Base-by-base conservation (phyloP, 64 coral and sea anemone genomes). In the Pocillopora damicornis region DNA sequence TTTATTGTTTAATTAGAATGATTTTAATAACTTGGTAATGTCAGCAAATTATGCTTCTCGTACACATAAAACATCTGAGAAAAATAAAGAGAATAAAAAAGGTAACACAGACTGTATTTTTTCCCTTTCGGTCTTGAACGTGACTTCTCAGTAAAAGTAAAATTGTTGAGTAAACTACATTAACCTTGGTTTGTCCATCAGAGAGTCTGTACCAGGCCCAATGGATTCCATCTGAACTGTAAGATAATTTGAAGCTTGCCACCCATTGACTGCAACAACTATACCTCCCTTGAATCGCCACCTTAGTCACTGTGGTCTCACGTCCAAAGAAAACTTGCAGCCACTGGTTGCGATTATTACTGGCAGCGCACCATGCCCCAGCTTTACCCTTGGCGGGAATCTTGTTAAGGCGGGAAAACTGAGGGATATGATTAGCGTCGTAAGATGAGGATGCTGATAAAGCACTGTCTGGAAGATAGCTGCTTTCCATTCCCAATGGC, bases 101-200 rank as follows among this genome's bases (percentile, higher is more conserved):
- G 42, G 42, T 51, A 7, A 51, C 7, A 51, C 42, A 7, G 7
- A 7, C 3, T 51, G 7, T 51, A 51, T 51, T 51, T 7, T 51
- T 51, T 51, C 42, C 42, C 7, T 51, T 51, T 51, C 42, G 42
- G 42, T 1, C 42, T 51, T 51, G 2, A 4, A 51, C 1, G 42
- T 51, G 42, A 51, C 42, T 7, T 51, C 7, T 51, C 42, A 51
- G 42, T 51, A 2, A 4, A 4, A 51, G 30, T 51, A 7, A 51
- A 51, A 51, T 51, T 51, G 42, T 51, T 4, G 7, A 51, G 42
- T 51, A 1, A 51, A 51, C 2, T 4, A 51, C 42, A 51, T 51
- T 51, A 51, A 90, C 88, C 88, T 90, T 82, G 4, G 57, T 82
- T 34, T 75, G 62, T 82, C 88, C 79, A 64, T 72, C 25, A 37